Conservation (phyloP, 1,140 invertebrate genomes). For the Stegodyphus mimosarum region DNA sequence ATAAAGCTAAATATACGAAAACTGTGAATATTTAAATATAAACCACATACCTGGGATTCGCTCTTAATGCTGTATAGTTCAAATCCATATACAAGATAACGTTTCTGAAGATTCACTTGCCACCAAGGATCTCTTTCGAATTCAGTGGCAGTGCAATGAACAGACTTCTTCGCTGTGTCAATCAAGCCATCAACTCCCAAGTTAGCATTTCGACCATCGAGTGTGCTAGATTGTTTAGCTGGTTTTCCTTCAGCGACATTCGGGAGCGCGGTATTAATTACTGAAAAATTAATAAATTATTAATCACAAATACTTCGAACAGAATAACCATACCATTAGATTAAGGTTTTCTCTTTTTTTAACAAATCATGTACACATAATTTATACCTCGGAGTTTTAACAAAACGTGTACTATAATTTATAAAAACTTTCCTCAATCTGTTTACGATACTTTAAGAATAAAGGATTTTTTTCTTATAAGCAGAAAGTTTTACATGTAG, state of each 20-base stretch:
- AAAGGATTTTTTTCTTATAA: too few relatives aligned
- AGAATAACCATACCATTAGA: too few relatives aligned
- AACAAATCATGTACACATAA: too few relatives aligned
- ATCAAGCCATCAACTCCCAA: slow-evolving; percentile 62
- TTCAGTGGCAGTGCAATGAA: slow-evolving; percentile 60
- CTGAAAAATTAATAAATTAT: not conserved
- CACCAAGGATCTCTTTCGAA: slow-evolving; percentile 65
- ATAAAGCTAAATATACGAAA: too few relatives aligned
- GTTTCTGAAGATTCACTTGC: slow-evolving; percentile 64
- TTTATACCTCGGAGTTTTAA: too few relatives aligned
- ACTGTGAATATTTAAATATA: not conserved
- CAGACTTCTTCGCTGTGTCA: not conserved
- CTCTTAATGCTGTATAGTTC: slow-evolving; percentile 58
- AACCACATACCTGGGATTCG: not conserved
- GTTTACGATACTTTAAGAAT: too few relatives aligned
- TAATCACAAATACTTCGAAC: too few relatives aligned
- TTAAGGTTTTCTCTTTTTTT: too few relatives aligned
- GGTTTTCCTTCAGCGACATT: slow-evolving; percentile 64
- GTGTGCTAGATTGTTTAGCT: slow-evolving; percentile 61
- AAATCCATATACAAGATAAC: slow-evolving; percentile 62
- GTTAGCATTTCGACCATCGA: slow-evolving; percentile 40
- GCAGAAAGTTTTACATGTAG: too few relatives aligned
- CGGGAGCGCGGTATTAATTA: not conserved
- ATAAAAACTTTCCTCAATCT: too few relatives aligned
- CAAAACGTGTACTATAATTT: too few relatives aligned